Percentiles rank a stretch among this genome's conserved stretches.
phyloP scores from a whole-genome alignment of 2,113 vertebrate genomes.

The Xyliphius kryptos region DNA sequence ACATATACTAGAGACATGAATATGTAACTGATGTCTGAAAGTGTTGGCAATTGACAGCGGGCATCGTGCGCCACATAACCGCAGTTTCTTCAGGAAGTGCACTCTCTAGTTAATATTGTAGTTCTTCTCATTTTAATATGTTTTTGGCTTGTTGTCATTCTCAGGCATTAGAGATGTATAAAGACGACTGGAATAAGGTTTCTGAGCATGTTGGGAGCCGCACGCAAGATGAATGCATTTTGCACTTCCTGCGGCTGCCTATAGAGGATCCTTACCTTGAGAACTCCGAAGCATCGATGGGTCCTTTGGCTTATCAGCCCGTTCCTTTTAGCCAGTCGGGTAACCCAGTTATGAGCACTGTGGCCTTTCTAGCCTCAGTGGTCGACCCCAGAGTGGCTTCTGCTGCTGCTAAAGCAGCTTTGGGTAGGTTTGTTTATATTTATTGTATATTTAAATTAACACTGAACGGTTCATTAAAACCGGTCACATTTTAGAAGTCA shows the following conservation, averaged over 20 bases:
- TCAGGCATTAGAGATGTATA: constrained; percentile 94
- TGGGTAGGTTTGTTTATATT: constrained; percentile 64
- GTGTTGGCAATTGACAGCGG: no score
- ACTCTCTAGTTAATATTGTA: no score
- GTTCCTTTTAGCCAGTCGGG: constrained; percentile 96
- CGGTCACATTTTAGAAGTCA: no score
- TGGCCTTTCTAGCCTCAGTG: constrained; percentile 92
- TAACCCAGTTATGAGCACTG: constrained; percentile 97
- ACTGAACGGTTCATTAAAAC: no score
- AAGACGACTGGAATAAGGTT: constrained; percentile 98
- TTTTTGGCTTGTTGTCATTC: neutral
- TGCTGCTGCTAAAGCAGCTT: constrained; percentile 83
- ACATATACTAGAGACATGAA: no score
- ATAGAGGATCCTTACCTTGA: constrained; percentile 96
- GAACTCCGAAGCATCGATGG: constrained; percentile 85
- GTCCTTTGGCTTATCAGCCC: constrained; percentile 87
- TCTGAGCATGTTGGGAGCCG: constrained; percentile 94
- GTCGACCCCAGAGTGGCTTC: constrained; percentile 93
- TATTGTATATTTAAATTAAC: no score
- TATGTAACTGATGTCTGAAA: no score
- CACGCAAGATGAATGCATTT: constrained; percentile 95
- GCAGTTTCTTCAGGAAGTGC: no score
- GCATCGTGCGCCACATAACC: no score
- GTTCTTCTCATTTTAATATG: no score
- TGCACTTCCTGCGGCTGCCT: constrained; percentile 88